Conservation (phyloP, 2,113 vertebrate species). For the Probosciger aterrimus region DNA sequence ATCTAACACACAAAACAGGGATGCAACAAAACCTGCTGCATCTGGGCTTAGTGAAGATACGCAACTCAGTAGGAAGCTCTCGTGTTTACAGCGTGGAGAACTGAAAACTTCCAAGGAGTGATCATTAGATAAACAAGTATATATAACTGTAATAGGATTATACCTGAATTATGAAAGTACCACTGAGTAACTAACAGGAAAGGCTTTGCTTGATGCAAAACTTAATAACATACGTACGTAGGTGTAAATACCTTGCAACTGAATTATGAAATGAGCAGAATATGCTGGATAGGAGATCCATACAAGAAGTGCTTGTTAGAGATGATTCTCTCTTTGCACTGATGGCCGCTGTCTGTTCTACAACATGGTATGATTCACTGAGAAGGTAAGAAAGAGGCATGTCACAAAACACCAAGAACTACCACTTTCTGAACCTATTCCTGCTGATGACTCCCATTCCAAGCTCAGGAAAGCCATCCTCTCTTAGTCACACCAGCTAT, state of each 20-base stretch:
- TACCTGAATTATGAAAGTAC: neutral
- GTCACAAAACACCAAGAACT: neutral
- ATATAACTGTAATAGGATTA: neutral
- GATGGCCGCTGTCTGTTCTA: neutral
- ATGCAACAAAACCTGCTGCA: neutral
- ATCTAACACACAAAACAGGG: neutral
- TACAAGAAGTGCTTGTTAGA: neutral
- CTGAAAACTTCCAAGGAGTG: neutral
- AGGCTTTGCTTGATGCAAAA: neutral
- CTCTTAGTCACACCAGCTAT: neutral
- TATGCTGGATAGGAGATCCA: neutral
- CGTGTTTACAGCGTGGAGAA: neutral
- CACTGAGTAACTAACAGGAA: neutral
- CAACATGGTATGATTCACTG: neutral
- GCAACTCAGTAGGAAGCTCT: neutral
- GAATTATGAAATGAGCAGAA: neutral
- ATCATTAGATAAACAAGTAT: neutral
- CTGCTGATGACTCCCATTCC: neutral
- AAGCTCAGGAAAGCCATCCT: neutral
- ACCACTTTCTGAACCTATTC: neutral
- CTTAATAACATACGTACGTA: rapidly evolving
- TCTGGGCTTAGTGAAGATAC: neutral
- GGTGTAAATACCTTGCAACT: neutral
- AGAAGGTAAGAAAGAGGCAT: neutral
- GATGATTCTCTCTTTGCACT: neutral